A percentile compares a stretch with the other conserved stretches of the same genome.
Evolutionary conservation across 2,888 invertebrate genomes (phyloP).

Genomic region (Dendrolimus houi): DNA sequence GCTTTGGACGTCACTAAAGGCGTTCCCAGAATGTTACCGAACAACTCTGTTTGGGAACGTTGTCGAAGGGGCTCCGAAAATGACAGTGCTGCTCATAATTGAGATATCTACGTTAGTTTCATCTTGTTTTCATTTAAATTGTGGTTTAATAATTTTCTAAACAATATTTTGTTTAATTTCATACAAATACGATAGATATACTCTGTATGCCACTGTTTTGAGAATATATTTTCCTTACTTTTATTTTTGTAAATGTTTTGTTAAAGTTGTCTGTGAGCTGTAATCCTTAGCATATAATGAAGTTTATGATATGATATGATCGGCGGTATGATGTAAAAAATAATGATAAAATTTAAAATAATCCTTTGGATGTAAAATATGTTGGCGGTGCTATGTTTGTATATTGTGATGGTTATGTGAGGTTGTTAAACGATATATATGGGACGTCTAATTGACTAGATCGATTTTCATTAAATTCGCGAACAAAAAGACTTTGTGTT

Average conservation of each 20-base stretch:
- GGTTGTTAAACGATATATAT: not conserved
- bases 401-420: slow-evolving; percentile 16
- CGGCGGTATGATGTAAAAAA: slow-evolving; percentile 16
- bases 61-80: too few species aligned
- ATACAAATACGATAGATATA: not conserved
- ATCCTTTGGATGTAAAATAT: slow-evolving; percentile 38
- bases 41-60: too few species aligned
- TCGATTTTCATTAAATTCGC: not conserved
- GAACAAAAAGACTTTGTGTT: too few species aligned
- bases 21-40: too few species aligned
- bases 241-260: slow-evolving; percentile 28
- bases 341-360: slow-evolving; percentile 15
- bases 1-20: too few species aligned
- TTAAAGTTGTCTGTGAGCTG: slow-evolving; percentile 18
- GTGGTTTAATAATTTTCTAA: not conserved
- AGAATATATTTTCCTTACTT: slow-evolving; percentile 8
- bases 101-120: not conserved
- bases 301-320: not conserved
- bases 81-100: not conserved
- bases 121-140: not conserved
- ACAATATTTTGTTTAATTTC: not conserved
- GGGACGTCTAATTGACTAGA: not conserved
- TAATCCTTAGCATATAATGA: slow-evolving; percentile 6
- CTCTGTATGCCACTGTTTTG: slow-evolving; percentile 11
- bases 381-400: slow-evolving; percentile 42